Conservation (phyloP, 2,113 vertebrate genomes). For the Morphnarchus princeps region DNA sequence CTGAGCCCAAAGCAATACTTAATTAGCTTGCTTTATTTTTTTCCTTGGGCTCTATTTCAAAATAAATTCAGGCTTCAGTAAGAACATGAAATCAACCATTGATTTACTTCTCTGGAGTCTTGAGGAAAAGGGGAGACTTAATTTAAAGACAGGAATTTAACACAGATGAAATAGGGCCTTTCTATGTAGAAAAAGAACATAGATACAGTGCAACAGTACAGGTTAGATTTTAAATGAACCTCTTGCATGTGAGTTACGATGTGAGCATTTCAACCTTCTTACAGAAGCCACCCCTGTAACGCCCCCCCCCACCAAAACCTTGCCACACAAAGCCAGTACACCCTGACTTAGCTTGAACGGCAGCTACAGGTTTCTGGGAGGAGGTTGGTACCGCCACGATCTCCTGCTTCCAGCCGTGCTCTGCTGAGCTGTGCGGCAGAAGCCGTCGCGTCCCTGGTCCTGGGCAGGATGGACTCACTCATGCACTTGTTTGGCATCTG, state of each 20-base stretch:
- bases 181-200: not conserved
- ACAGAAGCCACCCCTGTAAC: no score
- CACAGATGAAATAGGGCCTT: not conserved
- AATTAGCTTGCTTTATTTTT: conserved; percentile 48
- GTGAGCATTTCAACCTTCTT: not conserved
- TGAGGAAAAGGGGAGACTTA: not conserved
- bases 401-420: not conserved
- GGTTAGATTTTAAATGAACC: not conserved
- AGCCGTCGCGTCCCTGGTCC: not conserved
- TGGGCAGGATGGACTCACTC: no score
- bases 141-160: not conserved
- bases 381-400: not conserved
- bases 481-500: not conserved
- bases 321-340: not conserved
- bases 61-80: conserved; percentile 42
- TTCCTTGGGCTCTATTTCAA: conserved; percentile 36
- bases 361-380: not conserved
- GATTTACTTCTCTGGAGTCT: not conserved
- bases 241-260: not conserved
- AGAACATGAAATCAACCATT: conserved; percentile 1
- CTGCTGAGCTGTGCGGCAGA: not conserved
- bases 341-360: not conserved
- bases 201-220: not conserved
- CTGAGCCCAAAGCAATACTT: conserved; percentile 25
- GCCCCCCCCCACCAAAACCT: no score